A percentile compares a stretch with the other conserved stretches of the same genome.
phyloP scores from a whole-genome alignment of 2,113 vertebrate species.

The Ornithorhynchus anatinus region DNA sequence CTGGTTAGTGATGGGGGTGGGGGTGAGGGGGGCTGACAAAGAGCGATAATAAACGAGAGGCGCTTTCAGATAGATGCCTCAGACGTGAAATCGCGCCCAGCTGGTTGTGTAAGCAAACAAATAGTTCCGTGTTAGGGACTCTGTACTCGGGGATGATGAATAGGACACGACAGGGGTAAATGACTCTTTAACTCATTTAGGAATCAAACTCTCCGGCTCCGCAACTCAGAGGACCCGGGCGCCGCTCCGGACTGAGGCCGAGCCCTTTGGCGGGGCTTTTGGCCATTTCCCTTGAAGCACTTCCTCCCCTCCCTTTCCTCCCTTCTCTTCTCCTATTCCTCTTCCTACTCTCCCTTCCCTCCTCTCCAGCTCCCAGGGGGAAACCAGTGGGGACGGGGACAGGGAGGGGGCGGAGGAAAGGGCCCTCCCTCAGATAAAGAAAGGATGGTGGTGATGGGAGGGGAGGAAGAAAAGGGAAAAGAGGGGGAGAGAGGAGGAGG shows the following conservation, averaged over 20 bases:
- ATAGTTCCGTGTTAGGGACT: constrained; percentile 90
- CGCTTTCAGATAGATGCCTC: constrained; percentile 96
- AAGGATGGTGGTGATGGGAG: no score
- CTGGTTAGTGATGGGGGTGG: constrained; percentile 11
- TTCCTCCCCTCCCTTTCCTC: constrained; percentile 25
- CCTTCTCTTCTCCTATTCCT: accelerated
- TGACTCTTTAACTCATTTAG: constrained; percentile 94
- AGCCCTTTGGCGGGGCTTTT: constrained; percentile 67
- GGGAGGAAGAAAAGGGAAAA: no score
- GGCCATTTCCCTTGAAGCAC: constrained; percentile 58
- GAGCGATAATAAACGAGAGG: constrained; percentile 88
- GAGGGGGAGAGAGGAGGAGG: background rate
- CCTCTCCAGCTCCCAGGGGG: background rate
- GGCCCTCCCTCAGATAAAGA: background rate
- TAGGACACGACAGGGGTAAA: constrained; percentile 95
- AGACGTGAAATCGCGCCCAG: constrained; percentile 97
- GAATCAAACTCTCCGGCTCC: constrained; percentile 82
- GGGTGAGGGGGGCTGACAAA: constrained; percentile 82
- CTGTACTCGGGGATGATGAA: constrained; percentile 94
- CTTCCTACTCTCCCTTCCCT: accelerated
- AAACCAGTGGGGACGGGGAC: no score
- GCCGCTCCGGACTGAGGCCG: constrained; percentile 68
- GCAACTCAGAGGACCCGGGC: constrained; percentile 69
- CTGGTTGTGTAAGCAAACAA: constrained; percentile 98
- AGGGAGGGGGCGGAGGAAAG: background rate